Percentiles rank a stretch among this genome's conserved stretches.
Evolutionary conservation across 1,140 invertebrate genomes (phyloP).

Genomic region (Choristoneura fumiferana): DNA sequence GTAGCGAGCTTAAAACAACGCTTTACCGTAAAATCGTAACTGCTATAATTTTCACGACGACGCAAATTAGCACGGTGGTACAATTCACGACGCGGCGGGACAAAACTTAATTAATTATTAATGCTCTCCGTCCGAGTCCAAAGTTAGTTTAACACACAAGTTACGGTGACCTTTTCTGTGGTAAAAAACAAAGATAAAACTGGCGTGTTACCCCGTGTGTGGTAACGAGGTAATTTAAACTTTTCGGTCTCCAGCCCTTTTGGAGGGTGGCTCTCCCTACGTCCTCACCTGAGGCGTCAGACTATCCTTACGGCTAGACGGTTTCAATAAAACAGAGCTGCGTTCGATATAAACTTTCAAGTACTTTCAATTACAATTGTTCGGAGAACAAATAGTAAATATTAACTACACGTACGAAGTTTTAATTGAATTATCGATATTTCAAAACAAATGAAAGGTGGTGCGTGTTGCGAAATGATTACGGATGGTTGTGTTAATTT

Average conservation of each 20-base stretch:
- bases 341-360: conserved; percentile 18
- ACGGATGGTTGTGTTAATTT: too few relatives aligned
- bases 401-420: too few relatives aligned
- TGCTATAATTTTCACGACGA: conserved; percentile 35
- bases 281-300: conserved; percentile 61
- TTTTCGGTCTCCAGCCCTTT: conserved; percentile 60
- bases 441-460: too few relatives aligned
- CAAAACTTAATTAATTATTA: conserved; percentile 65
- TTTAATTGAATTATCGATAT: too few relatives aligned
- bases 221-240: conserved; percentile 76
- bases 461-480: too few relatives aligned
- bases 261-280: conserved; percentile 50
- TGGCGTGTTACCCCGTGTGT: conserved; percentile 54
- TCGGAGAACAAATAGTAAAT: too few relatives aligned
- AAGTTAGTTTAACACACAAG: conserved; percentile 61
- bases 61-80: conserved; percentile 32
- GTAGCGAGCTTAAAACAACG: too few relatives aligned
- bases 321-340: conserved; percentile 52
- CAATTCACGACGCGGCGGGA: conserved; percentile 33
- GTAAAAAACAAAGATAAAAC: conserved; percentile 70
- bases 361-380: conserved; percentile 19
- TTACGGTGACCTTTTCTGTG: conserved; percentile 65
- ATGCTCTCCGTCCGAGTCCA: conserved; percentile 41
- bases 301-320: conserved; percentile 46
- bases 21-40: conserved; percentile 1